Percentiles rank a stretch among this genome's conserved stretches.
These are phyloP conservation scores for Zaprionus bogoriensis DNA, from an alignment of 2,888 invertebrate species.

Conservation along the genomic window DNA sequence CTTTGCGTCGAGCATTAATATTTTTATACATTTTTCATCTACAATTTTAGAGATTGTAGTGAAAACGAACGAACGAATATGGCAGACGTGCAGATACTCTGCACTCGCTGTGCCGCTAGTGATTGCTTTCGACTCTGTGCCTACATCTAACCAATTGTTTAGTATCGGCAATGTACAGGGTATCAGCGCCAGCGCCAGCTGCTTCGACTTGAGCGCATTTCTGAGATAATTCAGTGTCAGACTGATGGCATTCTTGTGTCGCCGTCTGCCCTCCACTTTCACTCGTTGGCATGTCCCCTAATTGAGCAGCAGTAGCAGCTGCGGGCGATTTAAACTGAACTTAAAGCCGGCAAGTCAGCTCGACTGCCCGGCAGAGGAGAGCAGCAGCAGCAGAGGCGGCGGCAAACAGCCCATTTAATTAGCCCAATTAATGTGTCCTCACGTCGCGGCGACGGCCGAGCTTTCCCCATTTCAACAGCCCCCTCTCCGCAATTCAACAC, in stretches of 20 bases:
- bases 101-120: too few relatives aligned
- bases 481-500: neutral
- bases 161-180: constrained; percentile 10
- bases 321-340: constrained; percentile 38
- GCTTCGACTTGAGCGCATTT: constrained; percentile 34
- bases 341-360: constrained; percentile 50
- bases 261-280: constrained; percentile 44
- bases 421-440: constrained; percentile 63
- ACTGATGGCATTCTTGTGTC: constrained; percentile 60
- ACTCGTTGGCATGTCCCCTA: constrained; percentile 56
- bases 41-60: constrained; percentile 4
- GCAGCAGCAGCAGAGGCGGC: neutral
- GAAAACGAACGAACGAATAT: neutral
- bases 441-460: constrained; percentile 41
- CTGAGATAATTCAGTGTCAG: constrained; percentile 54
- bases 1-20: constrained; percentile 53
- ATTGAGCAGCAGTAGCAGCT: constrained; percentile 39
- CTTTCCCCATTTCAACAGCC: neutral
- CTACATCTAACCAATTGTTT: neutral
- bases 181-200: constrained; percentile 20
- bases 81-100: too few relatives aligned
- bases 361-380: neutral
- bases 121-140: too few relatives aligned
- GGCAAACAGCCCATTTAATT: constrained; percentile 50
- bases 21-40: constrained; percentile 65